Evolutionary conservation across 2,888 invertebrate genomes (phyloP).

Genomic region (Pristionchus arcanus): DNA sequence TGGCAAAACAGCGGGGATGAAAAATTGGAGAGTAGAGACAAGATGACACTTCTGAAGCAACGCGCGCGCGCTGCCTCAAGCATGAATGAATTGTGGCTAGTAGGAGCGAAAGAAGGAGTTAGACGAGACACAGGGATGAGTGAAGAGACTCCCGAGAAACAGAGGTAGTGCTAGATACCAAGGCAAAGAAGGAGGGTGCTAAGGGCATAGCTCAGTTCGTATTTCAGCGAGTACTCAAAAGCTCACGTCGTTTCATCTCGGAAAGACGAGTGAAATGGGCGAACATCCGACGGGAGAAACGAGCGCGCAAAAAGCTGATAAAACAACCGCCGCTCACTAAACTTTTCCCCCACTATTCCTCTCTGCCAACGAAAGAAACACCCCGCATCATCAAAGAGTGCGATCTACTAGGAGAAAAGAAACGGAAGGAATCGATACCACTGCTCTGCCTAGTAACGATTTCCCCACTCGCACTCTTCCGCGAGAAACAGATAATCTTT

Average conservation of each 20-base stretch:
- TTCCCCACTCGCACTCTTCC: conserved; percentile 47
- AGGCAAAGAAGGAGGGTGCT: neutral
- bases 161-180: neutral
- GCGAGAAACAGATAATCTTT: conserved; percentile 45
- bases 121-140: neutral
- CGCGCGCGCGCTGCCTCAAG: conserved; percentile 15
- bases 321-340: neutral
- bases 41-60: conserved; percentile 32
- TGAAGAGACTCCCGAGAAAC: conserved; percentile 3
- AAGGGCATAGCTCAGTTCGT: conserved; percentile 18
- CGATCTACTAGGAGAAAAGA: conserved; percentile 2
- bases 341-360: neutral
- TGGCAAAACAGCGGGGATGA: neutral
- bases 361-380: neutral
- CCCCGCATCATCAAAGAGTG: neutral
- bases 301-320: conserved; percentile 41
- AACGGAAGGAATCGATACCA: conserved; percentile 32
- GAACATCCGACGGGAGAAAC: conserved; percentile 33
- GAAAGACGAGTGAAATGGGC: conserved; percentile 11
- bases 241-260: neutral
- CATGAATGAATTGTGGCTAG: conserved; percentile 39
- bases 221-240: conserved; percentile 40
- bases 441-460: conserved; percentile 46
- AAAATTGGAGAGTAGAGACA: neutral
- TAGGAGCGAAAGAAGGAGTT: conserved; percentile 32